These are phyloP conservation scores for Tylochromis polylepis DNA, from an alignment of 2,113 vertebrate genomes.

Conservation along the genomic window DNA sequence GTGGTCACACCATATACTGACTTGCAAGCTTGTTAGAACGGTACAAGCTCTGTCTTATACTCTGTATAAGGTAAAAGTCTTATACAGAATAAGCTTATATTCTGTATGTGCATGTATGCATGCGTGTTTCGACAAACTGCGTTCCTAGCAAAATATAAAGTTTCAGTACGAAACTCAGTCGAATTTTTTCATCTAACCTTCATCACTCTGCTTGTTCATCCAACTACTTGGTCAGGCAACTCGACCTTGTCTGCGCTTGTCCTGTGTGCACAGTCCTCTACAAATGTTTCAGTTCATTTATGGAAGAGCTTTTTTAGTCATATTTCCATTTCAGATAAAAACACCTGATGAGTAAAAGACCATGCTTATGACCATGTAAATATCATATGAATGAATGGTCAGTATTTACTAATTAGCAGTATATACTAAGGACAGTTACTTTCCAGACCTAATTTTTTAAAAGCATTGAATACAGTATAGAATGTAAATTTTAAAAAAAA, in stretches of 20 bases:
- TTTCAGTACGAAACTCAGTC: background rate
- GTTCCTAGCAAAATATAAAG: background rate
- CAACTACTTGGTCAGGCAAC: background rate
- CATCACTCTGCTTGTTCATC: background rate
- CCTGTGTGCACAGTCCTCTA: background rate
- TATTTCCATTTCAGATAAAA: background rate
- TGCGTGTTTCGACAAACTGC: background rate
- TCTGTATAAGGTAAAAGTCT: background rate
- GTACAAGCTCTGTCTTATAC: background rate
- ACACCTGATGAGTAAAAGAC: background rate
- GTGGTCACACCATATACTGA: background rate
- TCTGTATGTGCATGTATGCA: background rate
- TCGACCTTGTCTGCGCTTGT: background rate
- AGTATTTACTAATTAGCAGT: background rate
- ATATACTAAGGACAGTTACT: background rate
- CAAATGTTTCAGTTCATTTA: background rate
- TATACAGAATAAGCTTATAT: background rate
- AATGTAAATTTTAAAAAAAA: background rate
- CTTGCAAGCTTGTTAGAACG: background rate
- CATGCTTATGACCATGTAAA: background rate
- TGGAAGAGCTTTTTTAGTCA: background rate
- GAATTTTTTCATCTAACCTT: background rate
- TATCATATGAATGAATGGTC: background rate
- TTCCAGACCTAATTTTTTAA: background rate
- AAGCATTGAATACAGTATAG: background rate